These are phyloP conservation scores for Rhinoderma darwinii DNA, from an alignment of 2,113 vertebrate genomes.

Conservation along the genomic window DNA sequence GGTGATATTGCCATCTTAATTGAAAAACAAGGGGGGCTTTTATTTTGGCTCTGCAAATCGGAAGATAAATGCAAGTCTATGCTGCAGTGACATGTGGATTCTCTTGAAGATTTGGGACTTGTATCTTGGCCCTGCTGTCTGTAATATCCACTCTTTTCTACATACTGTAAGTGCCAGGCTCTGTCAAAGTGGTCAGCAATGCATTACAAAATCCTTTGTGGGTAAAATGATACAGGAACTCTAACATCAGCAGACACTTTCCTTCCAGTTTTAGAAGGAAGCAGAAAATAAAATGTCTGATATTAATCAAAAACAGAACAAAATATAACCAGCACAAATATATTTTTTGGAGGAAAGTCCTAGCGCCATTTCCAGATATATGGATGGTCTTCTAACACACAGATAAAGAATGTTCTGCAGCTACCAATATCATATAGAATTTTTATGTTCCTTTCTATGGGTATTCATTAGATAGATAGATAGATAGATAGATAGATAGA, in stretches of 20 bases:
- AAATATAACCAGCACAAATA: background rate
- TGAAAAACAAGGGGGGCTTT: constrained; percentile 56
- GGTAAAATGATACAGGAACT: constrained; percentile 36
- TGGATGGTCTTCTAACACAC: background rate
- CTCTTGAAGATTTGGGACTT: constrained; percentile 40
- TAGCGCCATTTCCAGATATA: background rate
- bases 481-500: background rate
- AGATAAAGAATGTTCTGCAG: background rate
- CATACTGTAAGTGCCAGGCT: constrained; percentile 46
- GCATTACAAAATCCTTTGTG: constrained; percentile 44
- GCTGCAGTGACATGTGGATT: constrained; percentile 47
- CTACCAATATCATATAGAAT: background rate
- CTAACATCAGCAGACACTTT: background rate
- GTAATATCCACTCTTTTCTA: constrained; percentile 20
- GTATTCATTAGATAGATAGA: background rate
- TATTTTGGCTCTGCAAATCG: constrained; percentile 47
- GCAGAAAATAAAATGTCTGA: background rate
- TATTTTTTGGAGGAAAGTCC: background rate
- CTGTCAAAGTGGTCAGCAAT: constrained; percentile 43
- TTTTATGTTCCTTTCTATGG: too few species aligned
- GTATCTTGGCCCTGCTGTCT: constrained; percentile 18
- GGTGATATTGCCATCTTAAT: constrained; percentile 58
- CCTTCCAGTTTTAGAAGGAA: background rate
- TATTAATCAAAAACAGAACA: background rate
- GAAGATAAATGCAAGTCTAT: constrained; percentile 51